phyloP scores from a whole-genome alignment of 1,140 invertebrate genomes.

The Varroa destructor region DNA sequence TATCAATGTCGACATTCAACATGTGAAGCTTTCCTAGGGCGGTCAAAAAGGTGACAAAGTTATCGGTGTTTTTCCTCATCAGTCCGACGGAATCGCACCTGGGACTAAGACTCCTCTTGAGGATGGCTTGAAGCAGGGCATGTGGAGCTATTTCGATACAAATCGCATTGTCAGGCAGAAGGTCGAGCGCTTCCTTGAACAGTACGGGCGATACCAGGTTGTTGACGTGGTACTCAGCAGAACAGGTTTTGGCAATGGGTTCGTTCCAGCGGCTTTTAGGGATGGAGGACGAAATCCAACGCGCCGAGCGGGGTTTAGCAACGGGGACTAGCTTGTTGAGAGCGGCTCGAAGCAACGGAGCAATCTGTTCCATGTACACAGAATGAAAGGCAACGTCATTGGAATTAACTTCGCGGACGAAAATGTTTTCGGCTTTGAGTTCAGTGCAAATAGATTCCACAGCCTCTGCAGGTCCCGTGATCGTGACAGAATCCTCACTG shows the following conservation, averaged over 20 bases:
- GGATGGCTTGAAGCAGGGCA: conserved; percentile 53
- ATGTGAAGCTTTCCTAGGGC: conserved; percentile 43
- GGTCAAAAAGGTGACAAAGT: conserved; percentile 29
- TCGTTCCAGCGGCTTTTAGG: conserved; percentile 62
- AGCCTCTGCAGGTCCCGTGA: conserved; percentile 64
- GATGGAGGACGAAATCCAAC: conserved; percentile 83
- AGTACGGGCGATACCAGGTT: conserved; percentile 54
- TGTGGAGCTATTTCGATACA: conserved; percentile 71
- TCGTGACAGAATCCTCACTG: conserved; percentile 70
- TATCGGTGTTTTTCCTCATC: conserved; percentile 29
- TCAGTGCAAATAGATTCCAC: conserved; percentile 57
- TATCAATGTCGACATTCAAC: conserved; percentile 42
- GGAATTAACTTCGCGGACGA: conserved; percentile 73
- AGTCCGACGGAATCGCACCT: conserved; percentile 4
- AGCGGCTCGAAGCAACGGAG: conserved; percentile 57
- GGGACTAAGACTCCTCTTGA: conserved; percentile 44
- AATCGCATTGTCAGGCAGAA: conserved; percentile 63
- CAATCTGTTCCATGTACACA: conserved; percentile 69
- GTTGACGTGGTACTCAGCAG: conserved; percentile 49
- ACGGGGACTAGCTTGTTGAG: conserved; percentile 64
- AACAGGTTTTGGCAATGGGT: conserved; percentile 53
- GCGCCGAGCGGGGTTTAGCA: conserved; percentile 57
- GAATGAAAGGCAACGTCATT: conserved; percentile 85
- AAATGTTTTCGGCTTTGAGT: conserved; percentile 59
- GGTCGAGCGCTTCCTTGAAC: conserved; percentile 63